These are phyloP conservation scores for Hofmannophila pseudospretella DNA, from an alignment of 2,888 invertebrate species.

Conservation along the genomic window DNA sequence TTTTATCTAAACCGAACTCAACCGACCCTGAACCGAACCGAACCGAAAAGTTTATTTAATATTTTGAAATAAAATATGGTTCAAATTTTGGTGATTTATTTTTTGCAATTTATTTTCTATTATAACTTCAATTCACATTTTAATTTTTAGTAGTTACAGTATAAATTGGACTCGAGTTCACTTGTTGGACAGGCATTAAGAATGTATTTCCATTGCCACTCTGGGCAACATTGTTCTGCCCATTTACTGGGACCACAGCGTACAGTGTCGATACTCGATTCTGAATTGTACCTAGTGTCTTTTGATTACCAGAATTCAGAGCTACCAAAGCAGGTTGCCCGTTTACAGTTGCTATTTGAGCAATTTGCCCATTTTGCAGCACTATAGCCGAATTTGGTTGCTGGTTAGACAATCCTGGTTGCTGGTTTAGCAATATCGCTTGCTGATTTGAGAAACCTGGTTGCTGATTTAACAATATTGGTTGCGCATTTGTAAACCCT, in stretches of 20 bases:
- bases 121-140: too few relatives aligned
- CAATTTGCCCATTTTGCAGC: conserved; percentile 12
- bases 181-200: too few relatives aligned
- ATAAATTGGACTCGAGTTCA: too few relatives aligned
- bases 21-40: too few relatives aligned
- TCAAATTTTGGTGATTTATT: too few relatives aligned
- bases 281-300: neutral
- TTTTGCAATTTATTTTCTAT: too few relatives aligned
- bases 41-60: too few relatives aligned
- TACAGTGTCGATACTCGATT: conserved; percentile 12
- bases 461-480: neutral
- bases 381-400: conserved; percentile 5
- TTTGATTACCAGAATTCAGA: neutral
- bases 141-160: too few relatives aligned
- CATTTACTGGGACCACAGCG: conserved; percentile 31
- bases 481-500: neutral
- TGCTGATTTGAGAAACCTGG: neutral
- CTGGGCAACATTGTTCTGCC: conserved; percentile 9
- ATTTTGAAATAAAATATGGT: too few relatives aligned
- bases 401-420: conserved; percentile 1
- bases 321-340: neutral
- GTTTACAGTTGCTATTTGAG: neutral
- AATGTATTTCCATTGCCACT: conserved; percentile 1
- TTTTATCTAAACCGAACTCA: too few relatives aligned
- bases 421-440: neutral